phyloP scores from a whole-genome alignment of 2,888 invertebrate species.

The Argynnis bischoffii region DNA sequence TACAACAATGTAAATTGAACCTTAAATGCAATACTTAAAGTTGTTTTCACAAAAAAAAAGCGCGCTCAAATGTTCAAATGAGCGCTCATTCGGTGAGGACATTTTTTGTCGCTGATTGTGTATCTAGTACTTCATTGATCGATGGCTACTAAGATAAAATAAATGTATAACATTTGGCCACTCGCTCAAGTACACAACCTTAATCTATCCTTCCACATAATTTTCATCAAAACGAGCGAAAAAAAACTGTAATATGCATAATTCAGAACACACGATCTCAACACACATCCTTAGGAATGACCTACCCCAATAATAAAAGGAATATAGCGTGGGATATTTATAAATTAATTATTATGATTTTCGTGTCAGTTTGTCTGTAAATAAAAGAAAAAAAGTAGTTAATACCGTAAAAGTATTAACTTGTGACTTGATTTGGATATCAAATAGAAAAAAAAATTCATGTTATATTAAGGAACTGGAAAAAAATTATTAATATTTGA shows the following conservation, averaged over 20 bases:
- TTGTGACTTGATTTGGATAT: too few species aligned
- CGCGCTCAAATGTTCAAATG: too few species aligned
- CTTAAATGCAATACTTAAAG: too few species aligned
- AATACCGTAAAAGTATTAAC: neutral
- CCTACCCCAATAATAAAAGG: slow-evolving; percentile 11
- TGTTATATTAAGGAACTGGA: neutral
- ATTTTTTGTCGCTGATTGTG: too few species aligned
- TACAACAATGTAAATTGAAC: too few species aligned
- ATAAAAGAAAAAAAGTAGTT: neutral
- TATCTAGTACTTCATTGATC: too few species aligned
- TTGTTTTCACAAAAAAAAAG: too few species aligned
- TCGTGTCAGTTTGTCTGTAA: neutral
- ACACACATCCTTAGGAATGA: slow-evolving; percentile 22
- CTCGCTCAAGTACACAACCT: neutral
- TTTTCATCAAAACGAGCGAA: slow-evolving; percentile 9
- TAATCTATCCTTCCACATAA: neutral
- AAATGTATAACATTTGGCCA: neutral
- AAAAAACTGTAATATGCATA: neutral
- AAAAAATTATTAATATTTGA: neutral
- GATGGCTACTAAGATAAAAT: too few species aligned
- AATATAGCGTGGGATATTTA: slow-evolving; percentile 6
- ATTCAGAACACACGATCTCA: slow-evolving; percentile 4
- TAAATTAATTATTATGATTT: slow-evolving; percentile 3
- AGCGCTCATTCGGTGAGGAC: too few species aligned
- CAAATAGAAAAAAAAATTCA: neutral